Percentiles rank a stretch among this genome's conserved stretches.
phyloP scores from a whole-genome alignment of 2,888 invertebrate genomes.

The Eilema caniola region DNA sequence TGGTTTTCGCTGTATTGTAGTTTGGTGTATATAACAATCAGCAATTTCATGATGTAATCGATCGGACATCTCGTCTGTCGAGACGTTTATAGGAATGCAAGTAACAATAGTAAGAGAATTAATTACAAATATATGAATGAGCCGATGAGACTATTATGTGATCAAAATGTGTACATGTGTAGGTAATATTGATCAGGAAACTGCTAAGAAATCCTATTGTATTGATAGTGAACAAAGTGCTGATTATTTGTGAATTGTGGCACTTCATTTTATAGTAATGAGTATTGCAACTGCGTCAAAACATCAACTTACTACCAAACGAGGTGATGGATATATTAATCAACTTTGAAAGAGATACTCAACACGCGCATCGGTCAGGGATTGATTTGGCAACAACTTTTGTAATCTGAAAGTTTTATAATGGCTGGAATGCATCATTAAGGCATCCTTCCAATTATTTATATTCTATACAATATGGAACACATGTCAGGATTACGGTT shows the following conservation, averaged over 20 bases:
- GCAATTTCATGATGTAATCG: constrained; percentile 53
- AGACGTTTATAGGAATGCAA: constrained; percentile 36
- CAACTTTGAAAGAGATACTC: not conserved
- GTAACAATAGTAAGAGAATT: constrained; percentile 45
- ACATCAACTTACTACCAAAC: not conserved
- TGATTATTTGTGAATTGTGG: constrained; percentile 14
- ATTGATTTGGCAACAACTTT: not conserved
- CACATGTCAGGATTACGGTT: not conserved
- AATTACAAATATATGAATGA: constrained; percentile 47
- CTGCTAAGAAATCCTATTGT: constrained; percentile 15
- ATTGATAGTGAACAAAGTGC: constrained; percentile 12
- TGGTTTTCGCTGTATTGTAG: constrained; percentile 14
- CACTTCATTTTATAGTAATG: constrained; percentile 7
- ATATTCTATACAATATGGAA: not conserved
- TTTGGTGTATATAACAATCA: constrained; percentile 48
- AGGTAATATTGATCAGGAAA: constrained; percentile 16
- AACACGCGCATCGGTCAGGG: not conserved
- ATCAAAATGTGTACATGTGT: constrained; percentile 14
- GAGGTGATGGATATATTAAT: constrained; percentile 7
- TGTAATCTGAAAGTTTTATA: not conserved
- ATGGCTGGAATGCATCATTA: not conserved
- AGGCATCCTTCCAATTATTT: constrained; percentile 4
- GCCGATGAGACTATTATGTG: constrained; percentile 22
- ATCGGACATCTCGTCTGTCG: constrained; percentile 44
- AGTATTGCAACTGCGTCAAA: constrained; percentile 17